phyloP scores from a whole-genome alignment of 2,113 vertebrate species.

The Pitta sordida region DNA sequence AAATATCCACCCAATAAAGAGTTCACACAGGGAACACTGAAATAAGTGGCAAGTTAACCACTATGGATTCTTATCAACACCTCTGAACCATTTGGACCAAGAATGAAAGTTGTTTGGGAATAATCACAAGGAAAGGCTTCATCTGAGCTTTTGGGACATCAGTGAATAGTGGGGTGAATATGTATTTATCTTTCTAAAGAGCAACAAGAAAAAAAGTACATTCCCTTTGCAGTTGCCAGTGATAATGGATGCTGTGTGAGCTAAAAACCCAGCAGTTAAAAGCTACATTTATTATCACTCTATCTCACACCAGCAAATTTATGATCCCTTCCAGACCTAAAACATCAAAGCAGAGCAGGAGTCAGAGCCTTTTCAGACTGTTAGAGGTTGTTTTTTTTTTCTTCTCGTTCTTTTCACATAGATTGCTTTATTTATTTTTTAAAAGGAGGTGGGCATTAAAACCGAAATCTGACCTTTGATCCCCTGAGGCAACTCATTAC shows the following conservation, averaged over 20 bases:
- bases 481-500: constrained; percentile 56
- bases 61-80: neutral
- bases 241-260: constrained; percentile 67
- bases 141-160: neutral
- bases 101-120: neutral
- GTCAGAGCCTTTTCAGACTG: constrained; percentile 46
- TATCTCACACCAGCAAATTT: constrained; percentile 68
- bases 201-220: neutral
- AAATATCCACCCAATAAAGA: neutral
- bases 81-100: neutral
- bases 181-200: constrained; percentile 50
- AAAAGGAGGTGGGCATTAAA: constrained; percentile 41
- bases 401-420: constrained; percentile 35
- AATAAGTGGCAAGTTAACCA: neutral
- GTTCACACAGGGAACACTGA: neutral
- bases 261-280: constrained; percentile 43
- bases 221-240: constrained; percentile 61
- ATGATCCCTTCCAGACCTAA: constrained; percentile 53
- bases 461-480: constrained; percentile 60
- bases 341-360: constrained; percentile 68
- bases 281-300: constrained; percentile 63
- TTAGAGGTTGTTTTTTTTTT: neutral
- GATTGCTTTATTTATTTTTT: constrained; percentile 62
- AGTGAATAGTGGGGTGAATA: neutral
- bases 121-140: neutral